These are phyloP conservation scores for Nebria salina DNA, from an alignment of 2,888 invertebrate species.

Conservation along the genomic window DNA sequence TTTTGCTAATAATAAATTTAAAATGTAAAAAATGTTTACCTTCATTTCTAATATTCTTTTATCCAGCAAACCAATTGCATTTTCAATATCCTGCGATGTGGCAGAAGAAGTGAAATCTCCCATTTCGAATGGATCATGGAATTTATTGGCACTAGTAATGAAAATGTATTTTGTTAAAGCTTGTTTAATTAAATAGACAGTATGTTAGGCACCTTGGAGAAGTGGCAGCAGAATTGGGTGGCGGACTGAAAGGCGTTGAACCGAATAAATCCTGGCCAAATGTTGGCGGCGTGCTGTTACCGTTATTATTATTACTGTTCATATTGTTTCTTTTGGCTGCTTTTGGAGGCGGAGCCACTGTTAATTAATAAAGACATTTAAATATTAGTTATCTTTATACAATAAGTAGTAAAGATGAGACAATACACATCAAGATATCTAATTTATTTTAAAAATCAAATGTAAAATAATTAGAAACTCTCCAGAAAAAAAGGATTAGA, in stretches of 20 bases:
- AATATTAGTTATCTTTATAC: not conserved
- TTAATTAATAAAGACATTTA: constrained; percentile 53
- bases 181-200: not conserved
- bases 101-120: constrained; percentile 72
- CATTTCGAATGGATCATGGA: constrained; percentile 86
- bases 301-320: constrained; percentile 48
- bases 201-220: constrained; percentile 52
- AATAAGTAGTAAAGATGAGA: too few relatives aligned
- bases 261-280: constrained; percentile 81
- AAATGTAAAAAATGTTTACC: constrained; percentile 64
- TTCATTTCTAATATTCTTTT: constrained; percentile 88
- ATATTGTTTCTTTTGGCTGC: constrained; percentile 66
- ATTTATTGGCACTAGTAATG: constrained; percentile 55
- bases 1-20: constrained; percentile 30
- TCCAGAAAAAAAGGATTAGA: too few relatives aligned
- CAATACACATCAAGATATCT: too few relatives aligned
- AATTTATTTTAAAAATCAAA: too few relatives aligned
- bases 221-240: constrained; percentile 53
- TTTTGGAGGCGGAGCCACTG: constrained; percentile 92
- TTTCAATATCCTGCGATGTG: constrained; percentile 71
- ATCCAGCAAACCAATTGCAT: constrained; percentile 82
- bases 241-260: constrained; percentile 76
- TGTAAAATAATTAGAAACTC: too few relatives aligned
- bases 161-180: constrained; percentile 7
- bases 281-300: constrained; percentile 55